Evolutionary conservation across 2,888 invertebrate genomes (phyloP).

Genomic region (Calephelis perditalis): DNA sequence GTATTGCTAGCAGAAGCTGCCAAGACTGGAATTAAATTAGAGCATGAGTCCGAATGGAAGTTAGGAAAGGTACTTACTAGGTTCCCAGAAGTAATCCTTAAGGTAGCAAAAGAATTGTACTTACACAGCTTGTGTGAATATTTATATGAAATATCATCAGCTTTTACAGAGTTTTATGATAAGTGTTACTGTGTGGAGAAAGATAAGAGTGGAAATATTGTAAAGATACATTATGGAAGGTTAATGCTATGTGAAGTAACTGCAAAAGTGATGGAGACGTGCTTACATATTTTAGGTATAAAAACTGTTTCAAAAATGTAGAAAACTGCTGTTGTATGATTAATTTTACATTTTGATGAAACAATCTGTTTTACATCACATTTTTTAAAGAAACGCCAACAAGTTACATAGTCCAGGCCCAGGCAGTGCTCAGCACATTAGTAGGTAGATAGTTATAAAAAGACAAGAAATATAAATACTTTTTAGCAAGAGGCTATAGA

Average conservation of each 20-base stretch:
- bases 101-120: constrained; percentile 88
- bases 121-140: constrained; percentile 96
- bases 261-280: constrained; percentile 89
- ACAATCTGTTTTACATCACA: no score
- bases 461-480: no score
- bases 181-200: constrained; percentile 98
- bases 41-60: constrained; percentile 96
- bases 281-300: constrained; percentile 94
- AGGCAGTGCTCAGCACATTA: no score
- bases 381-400: no score
- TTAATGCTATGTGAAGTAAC: constrained; percentile 95
- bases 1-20: constrained; percentile 80
- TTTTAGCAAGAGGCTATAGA: no score
- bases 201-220: constrained; percentile 87
- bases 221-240: constrained; percentile 90
- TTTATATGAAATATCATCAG: constrained; percentile 94
- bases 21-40: constrained; percentile 81
- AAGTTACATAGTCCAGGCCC: no score
- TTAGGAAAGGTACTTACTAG: constrained; percentile 91
- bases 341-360: constrained; percentile 17
- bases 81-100: constrained; percentile 91
- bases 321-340: constrained; percentile 32
- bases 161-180: constrained; percentile 98
- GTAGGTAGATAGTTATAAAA: no score
- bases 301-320: constrained; percentile 96